phyloP scores from a whole-genome alignment of 2,113 vertebrate species.

The Callorhinus ursinus region DNA sequence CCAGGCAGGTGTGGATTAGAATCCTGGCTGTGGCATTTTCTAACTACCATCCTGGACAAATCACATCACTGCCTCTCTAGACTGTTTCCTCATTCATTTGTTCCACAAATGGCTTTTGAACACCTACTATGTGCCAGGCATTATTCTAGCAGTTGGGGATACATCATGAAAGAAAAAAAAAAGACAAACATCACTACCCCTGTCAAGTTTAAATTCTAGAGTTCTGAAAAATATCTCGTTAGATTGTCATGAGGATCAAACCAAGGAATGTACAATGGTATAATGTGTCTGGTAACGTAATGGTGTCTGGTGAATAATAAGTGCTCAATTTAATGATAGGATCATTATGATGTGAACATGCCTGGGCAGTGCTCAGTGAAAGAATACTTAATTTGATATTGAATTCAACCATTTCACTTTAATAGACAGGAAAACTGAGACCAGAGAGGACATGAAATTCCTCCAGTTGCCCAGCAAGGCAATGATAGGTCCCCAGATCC shows the following conservation, averaged over 20 bases:
- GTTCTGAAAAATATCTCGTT: constrained; percentile 7
- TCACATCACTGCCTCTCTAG: background rate
- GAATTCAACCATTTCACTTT: background rate
- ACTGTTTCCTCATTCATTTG: background rate
- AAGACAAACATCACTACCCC: background rate
- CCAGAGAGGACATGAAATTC: background rate
- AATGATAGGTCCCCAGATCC: background rate
- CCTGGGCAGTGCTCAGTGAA: background rate
- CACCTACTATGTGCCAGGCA: background rate
- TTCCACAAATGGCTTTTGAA: constrained; percentile 11
- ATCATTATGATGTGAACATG: constrained; percentile 12
- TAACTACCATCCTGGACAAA: background rate
- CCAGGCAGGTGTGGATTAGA: background rate
- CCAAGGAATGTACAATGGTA: background rate
- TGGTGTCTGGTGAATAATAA: background rate
- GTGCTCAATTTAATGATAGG: background rate
- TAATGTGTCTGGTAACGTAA: background rate
- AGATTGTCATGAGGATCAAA: background rate
- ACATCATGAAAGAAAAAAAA: background rate
- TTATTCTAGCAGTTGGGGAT: background rate
- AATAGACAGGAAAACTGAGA: background rate
- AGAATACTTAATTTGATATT: background rate
- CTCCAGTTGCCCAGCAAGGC: background rate
- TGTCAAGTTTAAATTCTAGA: background rate
- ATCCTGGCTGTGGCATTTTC: background rate